Base-by-base conservation (phyloP, 2,888 invertebrate species). In the Orthosia gothica region DNA sequence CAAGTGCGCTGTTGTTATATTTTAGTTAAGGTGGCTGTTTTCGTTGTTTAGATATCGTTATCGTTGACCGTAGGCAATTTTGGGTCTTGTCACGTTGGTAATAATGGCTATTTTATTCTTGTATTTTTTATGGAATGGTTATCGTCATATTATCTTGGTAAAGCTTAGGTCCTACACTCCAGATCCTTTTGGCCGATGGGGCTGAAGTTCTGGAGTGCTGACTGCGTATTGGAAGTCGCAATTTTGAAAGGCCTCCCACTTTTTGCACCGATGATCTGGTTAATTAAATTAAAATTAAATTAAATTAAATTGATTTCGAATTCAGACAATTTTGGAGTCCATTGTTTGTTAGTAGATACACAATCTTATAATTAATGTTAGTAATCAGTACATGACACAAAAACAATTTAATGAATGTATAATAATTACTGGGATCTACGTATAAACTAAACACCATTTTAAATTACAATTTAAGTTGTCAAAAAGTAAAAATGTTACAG, bases 1-100 rank as follows among this genome's bases (percentile, higher is more conserved):
- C 63, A 68, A 82, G 18, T 57, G 50, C 47, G 32, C 4, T 69
- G 52, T 50, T 76, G 23, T 78, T 66, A 47, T 76, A n/a, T 23
- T 69, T 68, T 47, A 76, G 70, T 82, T 62, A 63, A 16, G 47
- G 45, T n/a, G 20, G 12, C n/a, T 52, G 20, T 11, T 49, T 52
- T 57, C 23, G 47, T 58, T 76, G 63, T 52, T 63, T 67, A 7
- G 12, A 59, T n/a, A 62, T 76, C 26, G 32, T 67, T 58, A 76
- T 54, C 16, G 67, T 67, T 76, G 66, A 66, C 55, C 61, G n/a
- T 40, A 7, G 47, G 7, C 2, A 47, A 23, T 54, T 72, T 20
- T 63, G n/a, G 62, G 23, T 52, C 18, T 3, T 81, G 32, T 55
- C 57, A 59, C 57, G 50, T 65, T 57, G 16, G 61, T 57, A 7